Evolutionary conservation across 2,113 vertebrate genomes (phyloP).

Genomic region (Bubo scandiacus): DNA sequence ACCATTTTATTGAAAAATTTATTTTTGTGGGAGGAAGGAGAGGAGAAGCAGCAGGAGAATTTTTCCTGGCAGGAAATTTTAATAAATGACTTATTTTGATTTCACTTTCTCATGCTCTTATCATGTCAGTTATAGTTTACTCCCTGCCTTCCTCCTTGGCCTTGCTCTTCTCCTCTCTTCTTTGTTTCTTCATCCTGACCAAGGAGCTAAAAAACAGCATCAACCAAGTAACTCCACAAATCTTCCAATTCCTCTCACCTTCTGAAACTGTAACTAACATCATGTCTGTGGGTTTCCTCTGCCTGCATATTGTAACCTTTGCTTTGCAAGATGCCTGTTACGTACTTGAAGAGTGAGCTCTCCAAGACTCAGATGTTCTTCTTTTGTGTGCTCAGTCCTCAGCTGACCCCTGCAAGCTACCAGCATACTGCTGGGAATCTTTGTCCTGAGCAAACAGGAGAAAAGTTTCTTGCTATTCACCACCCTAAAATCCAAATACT

Average conservation of each 20-base stretch:
- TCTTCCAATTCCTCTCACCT: not conserved
- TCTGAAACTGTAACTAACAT: not conserved
- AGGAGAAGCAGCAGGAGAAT: not conserved
- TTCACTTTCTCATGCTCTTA: not conserved
- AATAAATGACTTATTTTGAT: not conserved
- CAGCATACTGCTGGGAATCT: not conserved
- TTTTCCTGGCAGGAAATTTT: not conserved
- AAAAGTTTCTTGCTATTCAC: not conserved
- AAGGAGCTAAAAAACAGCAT: not conserved
- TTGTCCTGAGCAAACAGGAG: not conserved
- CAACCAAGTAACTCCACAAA: not conserved
- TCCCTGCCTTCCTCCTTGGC: not conserved
- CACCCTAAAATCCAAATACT: not conserved
- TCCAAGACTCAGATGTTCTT: not conserved
- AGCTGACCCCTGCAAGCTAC: not conserved
- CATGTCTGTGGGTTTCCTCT: not conserved
- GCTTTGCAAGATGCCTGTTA: not conserved
- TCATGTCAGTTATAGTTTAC: not conserved
- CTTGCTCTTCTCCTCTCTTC: not conserved
- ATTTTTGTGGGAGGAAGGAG: not conserved
- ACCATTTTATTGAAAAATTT: not conserved
- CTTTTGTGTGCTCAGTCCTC: not conserved
- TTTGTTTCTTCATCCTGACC: not conserved
- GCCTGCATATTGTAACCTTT: not conserved
- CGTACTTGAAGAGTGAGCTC: not conserved